Conservation (phyloP, 2,113 vertebrate genomes). For the Balaeniceps rex region DNA sequence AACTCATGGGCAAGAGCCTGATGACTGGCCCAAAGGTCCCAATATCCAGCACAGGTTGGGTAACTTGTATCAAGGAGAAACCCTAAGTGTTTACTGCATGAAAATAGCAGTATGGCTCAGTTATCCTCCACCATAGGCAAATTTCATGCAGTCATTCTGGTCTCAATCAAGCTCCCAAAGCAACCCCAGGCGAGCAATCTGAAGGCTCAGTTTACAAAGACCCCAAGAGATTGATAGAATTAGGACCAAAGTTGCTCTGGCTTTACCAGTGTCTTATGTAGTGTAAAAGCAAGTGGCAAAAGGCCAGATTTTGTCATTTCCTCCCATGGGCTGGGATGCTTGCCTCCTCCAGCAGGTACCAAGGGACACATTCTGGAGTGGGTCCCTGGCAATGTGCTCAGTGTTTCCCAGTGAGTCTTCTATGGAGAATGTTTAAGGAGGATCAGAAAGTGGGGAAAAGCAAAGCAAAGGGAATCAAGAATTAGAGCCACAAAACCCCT, state of each 20-base stretch:
- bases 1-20: neutral
- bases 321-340: neutral
- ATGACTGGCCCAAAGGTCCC: neutral
- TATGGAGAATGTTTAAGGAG: neutral
- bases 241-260: neutral
- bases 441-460: neutral
- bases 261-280: neutral
- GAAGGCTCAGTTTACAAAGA: neutral
- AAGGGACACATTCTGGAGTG: neutral
- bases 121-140: neutral
- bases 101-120: neutral
- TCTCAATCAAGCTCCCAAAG: neutral
- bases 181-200: neutral
- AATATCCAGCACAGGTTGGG: neutral
- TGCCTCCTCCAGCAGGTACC: neutral
- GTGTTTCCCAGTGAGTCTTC: neutral
- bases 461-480: neutral
- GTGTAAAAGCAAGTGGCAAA: neutral
- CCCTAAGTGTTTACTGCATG: neutral
- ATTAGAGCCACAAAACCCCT: neutral
- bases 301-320: neutral
- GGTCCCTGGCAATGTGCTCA: neutral
- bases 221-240: neutral
- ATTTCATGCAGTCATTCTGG: neutral
- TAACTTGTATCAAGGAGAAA: neutral